These are phyloP conservation scores for Tylochromis polylepis DNA, from an alignment of 2,113 vertebrate species.

Conservation along the genomic window DNA sequence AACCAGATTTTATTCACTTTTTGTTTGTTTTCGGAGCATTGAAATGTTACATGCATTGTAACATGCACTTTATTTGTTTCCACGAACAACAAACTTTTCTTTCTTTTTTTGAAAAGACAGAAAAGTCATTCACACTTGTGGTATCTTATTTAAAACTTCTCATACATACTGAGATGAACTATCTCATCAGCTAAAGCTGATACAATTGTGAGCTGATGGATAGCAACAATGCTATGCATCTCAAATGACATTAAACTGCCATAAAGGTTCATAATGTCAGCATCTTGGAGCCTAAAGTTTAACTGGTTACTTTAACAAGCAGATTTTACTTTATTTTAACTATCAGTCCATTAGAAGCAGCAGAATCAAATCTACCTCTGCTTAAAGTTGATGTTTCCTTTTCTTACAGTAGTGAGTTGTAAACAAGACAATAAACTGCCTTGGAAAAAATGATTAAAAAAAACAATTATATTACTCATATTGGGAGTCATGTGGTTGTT, in stretches of 20 bases:
- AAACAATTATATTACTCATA: not conserved
- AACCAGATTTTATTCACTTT: not conserved
- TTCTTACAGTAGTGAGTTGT: not conserved
- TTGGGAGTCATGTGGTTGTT: not conserved
- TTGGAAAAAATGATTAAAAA: not conserved
- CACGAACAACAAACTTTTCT: not conserved
- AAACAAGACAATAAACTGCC: not conserved
- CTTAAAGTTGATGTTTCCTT: not conserved
- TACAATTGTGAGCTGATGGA: not conserved
- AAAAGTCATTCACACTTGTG: conserved; percentile 31
- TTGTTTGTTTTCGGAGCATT: conserved; percentile 5
- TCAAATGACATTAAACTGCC: not conserved
- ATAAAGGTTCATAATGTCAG: not conserved
- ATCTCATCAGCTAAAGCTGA: not conserved
- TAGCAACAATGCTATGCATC: not conserved
- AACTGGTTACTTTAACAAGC: not conserved
- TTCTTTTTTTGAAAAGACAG: conserved; percentile 8
- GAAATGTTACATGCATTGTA: conserved; percentile 41
- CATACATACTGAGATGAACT: not conserved
- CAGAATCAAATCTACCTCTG: not conserved
- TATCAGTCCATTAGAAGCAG: not conserved
- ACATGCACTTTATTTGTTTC: conserved; percentile 24
- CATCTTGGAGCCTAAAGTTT: not conserved
- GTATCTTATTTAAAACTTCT: not conserved
- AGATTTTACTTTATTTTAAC: not conserved